A percentile compares a stretch with the other conserved stretches of the same genome.
Conservation (phyloP, 2,797 vertebrate genomes). For the Syndactyla subalaris region DNA sequence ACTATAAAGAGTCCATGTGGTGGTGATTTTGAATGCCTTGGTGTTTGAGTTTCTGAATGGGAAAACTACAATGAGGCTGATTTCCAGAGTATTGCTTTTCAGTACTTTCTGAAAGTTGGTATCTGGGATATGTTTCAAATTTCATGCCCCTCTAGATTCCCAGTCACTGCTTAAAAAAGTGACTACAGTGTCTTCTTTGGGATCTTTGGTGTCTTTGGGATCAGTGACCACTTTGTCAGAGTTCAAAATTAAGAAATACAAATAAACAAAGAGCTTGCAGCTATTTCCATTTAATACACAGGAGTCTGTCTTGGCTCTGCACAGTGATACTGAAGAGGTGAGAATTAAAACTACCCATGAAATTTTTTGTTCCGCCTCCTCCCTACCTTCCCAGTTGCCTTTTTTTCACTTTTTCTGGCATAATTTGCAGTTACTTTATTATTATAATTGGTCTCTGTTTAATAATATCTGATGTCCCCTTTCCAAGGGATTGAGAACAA, state of each 20-base stretch:
- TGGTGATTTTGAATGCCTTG: not conserved
- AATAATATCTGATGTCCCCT: not conserved
- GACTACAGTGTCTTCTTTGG: not conserved
- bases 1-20: not conserved
- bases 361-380: not conserved
- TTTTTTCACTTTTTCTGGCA: not conserved
- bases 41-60: not conserved
- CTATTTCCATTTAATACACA: slow-evolving; percentile 8
- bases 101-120: not conserved
- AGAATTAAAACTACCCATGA: slow-evolving; percentile 9
- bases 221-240: not conserved
- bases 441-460: not conserved
- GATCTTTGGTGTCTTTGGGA: not conserved
- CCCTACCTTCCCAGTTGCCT: accelerated
- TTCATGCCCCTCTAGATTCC: not conserved
- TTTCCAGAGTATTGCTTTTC: not conserved
- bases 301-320: not conserved
- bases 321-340: not conserved
- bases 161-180: not conserved
- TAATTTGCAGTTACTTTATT: not conserved
- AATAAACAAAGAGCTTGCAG: slow-evolving; percentile 31
- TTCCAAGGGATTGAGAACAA: not conserved
- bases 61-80: not conserved
- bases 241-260: slow-evolving; percentile 27
- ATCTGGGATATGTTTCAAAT: not conserved